Conservation (phyloP, 1,140 invertebrate species). For the Chionoecetes opilio region DNA sequence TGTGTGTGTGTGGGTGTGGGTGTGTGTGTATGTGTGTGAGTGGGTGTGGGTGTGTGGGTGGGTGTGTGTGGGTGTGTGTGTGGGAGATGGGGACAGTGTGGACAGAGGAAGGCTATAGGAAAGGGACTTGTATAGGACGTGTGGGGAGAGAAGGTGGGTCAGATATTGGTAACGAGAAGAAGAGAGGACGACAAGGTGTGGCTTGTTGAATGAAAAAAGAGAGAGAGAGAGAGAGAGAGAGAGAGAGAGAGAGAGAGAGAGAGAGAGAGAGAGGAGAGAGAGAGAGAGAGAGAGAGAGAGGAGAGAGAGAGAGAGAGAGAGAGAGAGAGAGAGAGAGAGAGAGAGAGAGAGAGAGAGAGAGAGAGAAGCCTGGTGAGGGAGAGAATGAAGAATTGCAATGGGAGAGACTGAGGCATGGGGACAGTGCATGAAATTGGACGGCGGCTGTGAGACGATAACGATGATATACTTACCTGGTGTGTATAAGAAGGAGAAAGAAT, state of each 20-base stretch:
- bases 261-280: background rate
- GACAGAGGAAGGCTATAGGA: background rate
- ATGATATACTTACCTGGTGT: background rate
- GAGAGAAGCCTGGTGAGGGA: background rate
- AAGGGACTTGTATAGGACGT: background rate
- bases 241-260: background rate
- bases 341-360: background rate
- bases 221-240: background rate
- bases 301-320: background rate
- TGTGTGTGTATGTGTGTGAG: too few species aligned
- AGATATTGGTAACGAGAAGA: background rate
- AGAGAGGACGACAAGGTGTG: background rate
- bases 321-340: background rate
- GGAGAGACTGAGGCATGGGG: background rate
- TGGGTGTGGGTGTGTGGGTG: background rate
- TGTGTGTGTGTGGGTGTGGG: background rate
- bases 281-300: background rate
- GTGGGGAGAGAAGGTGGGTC: background rate
- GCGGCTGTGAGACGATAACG: background rate
- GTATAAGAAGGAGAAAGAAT: background rate
- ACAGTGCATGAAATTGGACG: conserved; percentile 11
- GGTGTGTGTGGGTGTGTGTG: background rate
- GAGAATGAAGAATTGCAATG: conserved; percentile 16
- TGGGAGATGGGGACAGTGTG: background rate
- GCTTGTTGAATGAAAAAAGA: background rate